Evolutionary conservation across 2,888 invertebrate genomes (phyloP).

Genomic region (Thumatha senex): DNA sequence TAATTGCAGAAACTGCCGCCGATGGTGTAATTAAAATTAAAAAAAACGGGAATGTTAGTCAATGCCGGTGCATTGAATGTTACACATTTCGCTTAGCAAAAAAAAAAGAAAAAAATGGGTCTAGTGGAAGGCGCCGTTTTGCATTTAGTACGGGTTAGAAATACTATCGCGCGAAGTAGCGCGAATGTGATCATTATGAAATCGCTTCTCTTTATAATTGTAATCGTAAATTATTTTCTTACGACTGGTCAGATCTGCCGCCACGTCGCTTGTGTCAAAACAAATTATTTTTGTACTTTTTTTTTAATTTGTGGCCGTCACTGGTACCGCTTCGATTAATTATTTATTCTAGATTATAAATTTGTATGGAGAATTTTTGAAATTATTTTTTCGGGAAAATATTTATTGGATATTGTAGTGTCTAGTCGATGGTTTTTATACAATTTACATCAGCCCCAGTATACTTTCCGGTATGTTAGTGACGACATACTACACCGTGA

Average conservation of each 20-base stretch:
- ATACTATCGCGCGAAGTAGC: slow-evolving; percentile 51
- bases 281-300: slow-evolving; percentile 51
- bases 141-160: slow-evolving; percentile 64
- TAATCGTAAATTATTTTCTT: slow-evolving; percentile 21
- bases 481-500: slow-evolving; percentile 47
- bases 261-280: slow-evolving; percentile 60
- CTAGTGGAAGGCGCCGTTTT: slow-evolving; percentile 48
- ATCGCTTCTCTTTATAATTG: slow-evolving; percentile 15
- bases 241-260: slow-evolving; percentile 65
- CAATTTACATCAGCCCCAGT: slow-evolving; percentile 47
- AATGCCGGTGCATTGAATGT: slow-evolving; percentile 68
- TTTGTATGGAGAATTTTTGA: slow-evolving; percentile 44
- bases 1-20: slow-evolving; percentile 68
- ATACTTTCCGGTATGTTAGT: slow-evolving; percentile 47
- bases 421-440: slow-evolving; percentile 71
- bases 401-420: slow-evolving; percentile 72
- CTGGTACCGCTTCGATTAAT: slow-evolving; percentile 66
- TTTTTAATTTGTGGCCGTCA: slow-evolving; percentile 55
- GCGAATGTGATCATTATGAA: slow-evolving; percentile 67
- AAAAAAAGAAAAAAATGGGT: slow-evolving; percentile 47
- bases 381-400: slow-evolving; percentile 52
- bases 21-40: slow-evolving; percentile 52
- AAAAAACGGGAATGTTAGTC: slow-evolving; percentile 68
- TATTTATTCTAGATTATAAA: slow-evolving; percentile 70
- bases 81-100: slow-evolving; percentile 66